Evolutionary conservation across 2,113 vertebrate genomes (phyloP).

Genomic region (Isurus oxyrinchus): DNA sequence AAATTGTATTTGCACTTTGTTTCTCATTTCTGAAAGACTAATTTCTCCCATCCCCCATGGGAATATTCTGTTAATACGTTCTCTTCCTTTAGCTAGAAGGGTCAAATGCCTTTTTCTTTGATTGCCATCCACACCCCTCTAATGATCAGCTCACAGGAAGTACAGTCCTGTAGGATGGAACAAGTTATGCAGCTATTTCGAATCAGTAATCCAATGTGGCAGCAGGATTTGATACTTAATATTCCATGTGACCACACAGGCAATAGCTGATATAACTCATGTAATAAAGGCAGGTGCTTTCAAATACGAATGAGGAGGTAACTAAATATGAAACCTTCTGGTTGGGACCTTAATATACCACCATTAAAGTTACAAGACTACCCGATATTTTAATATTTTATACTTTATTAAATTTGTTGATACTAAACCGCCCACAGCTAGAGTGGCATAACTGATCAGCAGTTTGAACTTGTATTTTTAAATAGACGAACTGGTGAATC

Average conservation of each 20-base stretch:
- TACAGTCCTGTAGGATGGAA: not conserved
- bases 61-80: not conserved
- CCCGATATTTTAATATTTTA: not conserved
- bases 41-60: not conserved
- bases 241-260: not conserved
- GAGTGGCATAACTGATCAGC: not conserved
- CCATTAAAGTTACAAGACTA: not conserved
- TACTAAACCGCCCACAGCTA: not conserved
- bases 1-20: conserved; percentile 31
- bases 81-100: not conserved
- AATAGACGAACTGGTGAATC: not conserved
- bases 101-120: not conserved
- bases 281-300: not conserved
- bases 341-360: not conserved
- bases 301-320: not conserved
- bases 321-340: not conserved
- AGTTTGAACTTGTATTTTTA: not conserved
- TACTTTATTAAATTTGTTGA: not conserved
- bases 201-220: not conserved
- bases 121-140: not conserved
- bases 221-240: not conserved
- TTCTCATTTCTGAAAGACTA: not conserved
- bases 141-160: not conserved
- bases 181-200: not conserved
- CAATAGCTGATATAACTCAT: not conserved